Percentiles rank a stretch among this genome's conserved stretches.
Conservation (phyloP, 2,888 invertebrate genomes). For the Margaritifera margaritifera region DNA sequence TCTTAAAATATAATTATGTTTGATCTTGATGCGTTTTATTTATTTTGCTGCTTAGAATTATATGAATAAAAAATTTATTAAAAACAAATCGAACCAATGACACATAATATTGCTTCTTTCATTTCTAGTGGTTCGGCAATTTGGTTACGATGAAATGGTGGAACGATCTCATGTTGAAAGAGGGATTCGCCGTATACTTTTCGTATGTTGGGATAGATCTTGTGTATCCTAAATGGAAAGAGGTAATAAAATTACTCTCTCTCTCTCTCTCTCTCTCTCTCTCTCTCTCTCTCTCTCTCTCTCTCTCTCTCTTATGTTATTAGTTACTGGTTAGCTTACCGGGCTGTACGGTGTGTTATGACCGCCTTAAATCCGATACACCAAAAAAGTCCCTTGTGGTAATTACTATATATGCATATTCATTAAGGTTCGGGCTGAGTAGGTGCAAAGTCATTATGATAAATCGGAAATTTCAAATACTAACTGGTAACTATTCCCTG, state of each 20-base stretch:
- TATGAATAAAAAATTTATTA: too few species aligned
- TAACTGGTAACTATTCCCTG: too few species aligned
- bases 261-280: slow-evolving; percentile 4
- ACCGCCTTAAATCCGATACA: not conserved
- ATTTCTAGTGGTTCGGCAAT: slow-evolving; percentile 73
- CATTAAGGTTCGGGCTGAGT: too few species aligned
- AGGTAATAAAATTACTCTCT: slow-evolving; percentile 76
- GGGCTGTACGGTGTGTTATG: slow-evolving; percentile 10
- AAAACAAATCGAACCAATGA: not conserved
- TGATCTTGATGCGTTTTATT: too few species aligned
- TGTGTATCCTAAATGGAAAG: slow-evolving; percentile 85
- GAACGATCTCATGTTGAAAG: slow-evolving; percentile 91
- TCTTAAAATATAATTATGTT: too few species aligned
- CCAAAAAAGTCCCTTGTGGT: too few species aligned
- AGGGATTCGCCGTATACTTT: slow-evolving; percentile 88
- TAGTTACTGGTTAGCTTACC: slow-evolving; percentile 13
- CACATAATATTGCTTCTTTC: not conserved
- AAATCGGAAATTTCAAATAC: too few species aligned
- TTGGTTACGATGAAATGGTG: slow-evolving; percentile 92
- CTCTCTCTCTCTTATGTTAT: slow-evolving; percentile 9
- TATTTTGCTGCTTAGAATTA: too few species aligned
- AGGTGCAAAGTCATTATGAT: too few species aligned
- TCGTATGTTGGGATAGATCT: slow-evolving; percentile 81
- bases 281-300: slow-evolving; percentile 2
- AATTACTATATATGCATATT: too few species aligned